These are phyloP conservation scores for Lepidurus packardi DNA, from an alignment of 1,140 invertebrate genomes.

Conservation along the genomic window DNA sequence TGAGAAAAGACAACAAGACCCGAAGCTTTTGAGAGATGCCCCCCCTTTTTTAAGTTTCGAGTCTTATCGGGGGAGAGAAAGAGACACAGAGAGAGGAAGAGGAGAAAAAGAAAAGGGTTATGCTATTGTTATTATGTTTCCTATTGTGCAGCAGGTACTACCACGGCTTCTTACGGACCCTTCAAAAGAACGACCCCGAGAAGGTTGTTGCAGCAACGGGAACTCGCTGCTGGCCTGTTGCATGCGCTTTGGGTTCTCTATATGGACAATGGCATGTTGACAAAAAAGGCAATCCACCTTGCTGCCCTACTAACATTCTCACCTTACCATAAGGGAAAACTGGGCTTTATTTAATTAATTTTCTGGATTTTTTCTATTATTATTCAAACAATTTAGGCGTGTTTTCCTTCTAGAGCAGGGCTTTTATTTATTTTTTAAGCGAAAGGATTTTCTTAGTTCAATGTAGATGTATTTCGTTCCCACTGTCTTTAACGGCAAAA, in stretches of 20 bases:
- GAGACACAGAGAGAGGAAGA: not conserved
- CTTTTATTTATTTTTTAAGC: too few species aligned
- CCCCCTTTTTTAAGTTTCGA: too few species aligned
- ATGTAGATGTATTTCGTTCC: too few species aligned
- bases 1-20: not conserved
- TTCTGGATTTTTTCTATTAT: too few species aligned
- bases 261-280: constrained; percentile 11
- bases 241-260: constrained; percentile 15
- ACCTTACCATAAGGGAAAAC: not conserved
- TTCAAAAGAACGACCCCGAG: constrained; percentile 6
- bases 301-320: constrained; percentile 6
- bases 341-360: not conserved
- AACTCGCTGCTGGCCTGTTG: constrained; percentile 2
- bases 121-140: constrained; percentile 2
- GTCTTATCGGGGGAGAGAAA: not conserved
- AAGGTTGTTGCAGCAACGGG: constrained; percentile 15
- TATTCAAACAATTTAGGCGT: too few species aligned
- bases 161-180: constrained; percentile 5
- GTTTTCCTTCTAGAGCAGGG: too few species aligned
- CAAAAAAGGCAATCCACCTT: constrained; percentile 15
- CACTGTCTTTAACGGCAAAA: too few species aligned
- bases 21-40: not conserved
- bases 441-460: too few species aligned
- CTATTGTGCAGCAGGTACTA: constrained; percentile 1
- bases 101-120: constrained; percentile 15